phyloP scores from a whole-genome alignment of 1,140 invertebrate species.

The Pseudoatta argentina region DNA sequence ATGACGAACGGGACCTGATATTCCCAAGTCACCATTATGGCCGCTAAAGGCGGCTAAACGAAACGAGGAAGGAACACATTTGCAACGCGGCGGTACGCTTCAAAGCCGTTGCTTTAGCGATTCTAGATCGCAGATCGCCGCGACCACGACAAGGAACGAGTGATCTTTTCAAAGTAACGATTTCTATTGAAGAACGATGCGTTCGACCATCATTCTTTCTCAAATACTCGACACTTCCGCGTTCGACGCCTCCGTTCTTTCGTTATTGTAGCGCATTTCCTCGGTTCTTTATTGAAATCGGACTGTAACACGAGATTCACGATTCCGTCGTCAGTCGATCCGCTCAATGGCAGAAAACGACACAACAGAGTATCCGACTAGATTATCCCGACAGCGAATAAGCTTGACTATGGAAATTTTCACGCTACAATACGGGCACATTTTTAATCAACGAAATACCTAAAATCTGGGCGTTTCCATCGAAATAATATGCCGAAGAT shows the following conservation, averaged over 20 bases:
- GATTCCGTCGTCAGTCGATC: constrained; percentile 74
- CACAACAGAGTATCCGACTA: constrained; percentile 75
- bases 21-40: constrained; percentile 61
- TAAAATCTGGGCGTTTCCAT: background rate
- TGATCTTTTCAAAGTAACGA: constrained; percentile 60
- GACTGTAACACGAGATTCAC: constrained; percentile 75
- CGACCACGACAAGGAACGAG: constrained; percentile 20
- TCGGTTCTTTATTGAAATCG: constrained; percentile 72
- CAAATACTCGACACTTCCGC: constrained; percentile 78
- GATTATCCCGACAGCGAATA: constrained; percentile 29
- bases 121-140: constrained; percentile 35
- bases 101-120: constrained; percentile 19
- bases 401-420: constrained; percentile 34
- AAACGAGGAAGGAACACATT: constrained; percentile 32
- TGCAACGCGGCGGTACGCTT: constrained; percentile 43
- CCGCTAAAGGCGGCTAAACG: constrained; percentile 57
- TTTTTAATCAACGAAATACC: constrained; percentile 22
- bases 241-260: constrained; percentile 74
- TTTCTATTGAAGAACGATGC: constrained; percentile 43
- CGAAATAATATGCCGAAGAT: constrained; percentile 54
- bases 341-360: constrained; percentile 73
- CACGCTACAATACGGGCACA: background rate
- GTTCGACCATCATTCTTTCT: constrained; percentile 17
- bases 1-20: constrained; percentile 60
- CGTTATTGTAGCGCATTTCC: constrained; percentile 80